These are phyloP conservation scores for Molossus molossus DNA, from an alignment of 2,797 vertebrate genomes.

Conservation along the genomic window DNA sequence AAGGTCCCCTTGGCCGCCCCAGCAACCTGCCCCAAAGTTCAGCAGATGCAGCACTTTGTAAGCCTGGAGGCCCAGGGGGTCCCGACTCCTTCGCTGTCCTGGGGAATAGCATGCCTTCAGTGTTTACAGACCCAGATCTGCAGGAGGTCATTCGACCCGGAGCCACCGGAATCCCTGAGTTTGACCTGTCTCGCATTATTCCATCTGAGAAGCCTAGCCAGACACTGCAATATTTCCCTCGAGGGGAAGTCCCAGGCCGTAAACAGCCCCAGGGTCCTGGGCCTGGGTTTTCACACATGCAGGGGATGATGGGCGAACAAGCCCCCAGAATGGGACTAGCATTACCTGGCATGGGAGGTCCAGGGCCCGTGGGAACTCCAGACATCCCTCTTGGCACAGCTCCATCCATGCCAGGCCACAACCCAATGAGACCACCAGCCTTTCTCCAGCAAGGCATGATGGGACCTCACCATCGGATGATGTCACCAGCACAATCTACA, in stretches of 20 bases:
- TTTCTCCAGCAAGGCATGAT: slow-evolving; percentile 99
- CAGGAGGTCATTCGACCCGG: slow-evolving; percentile 99
- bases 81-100: slow-evolving; percentile 95
- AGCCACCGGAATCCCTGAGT: slow-evolving; percentile 98
- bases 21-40: slow-evolving; percentile 96
- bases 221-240: slow-evolving; percentile 99
- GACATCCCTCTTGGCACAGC: slow-evolving; percentile 97
- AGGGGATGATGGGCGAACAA: slow-evolving; percentile 97
- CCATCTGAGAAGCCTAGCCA: slow-evolving; percentile 99
- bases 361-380: slow-evolving; percentile 96
- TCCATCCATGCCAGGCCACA: slow-evolving; percentile 94
- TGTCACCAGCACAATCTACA: slow-evolving; percentile 95
- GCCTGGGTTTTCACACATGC: slow-evolving; percentile 95
- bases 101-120: slow-evolving; percentile 96
- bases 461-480: slow-evolving; percentile 99
- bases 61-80: slow-evolving; percentile 96
- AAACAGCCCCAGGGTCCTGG: slow-evolving; percentile 95
- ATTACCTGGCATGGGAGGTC: slow-evolving; percentile 98
- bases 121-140: slow-evolving; percentile 98
- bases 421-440: slow-evolving; percentile 97
- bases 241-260: slow-evolving; percentile 96
- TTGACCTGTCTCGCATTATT: slow-evolving; percentile 99
- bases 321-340: slow-evolving; percentile 97
- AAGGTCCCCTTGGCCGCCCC: slow-evolving; percentile 96
- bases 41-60: slow-evolving; percentile 97